Evolutionary conservation across 1,140 invertebrate species (phyloP), one percentile per base, ranked within the genome.

Genomic region (Augochlora pura): DNA sequence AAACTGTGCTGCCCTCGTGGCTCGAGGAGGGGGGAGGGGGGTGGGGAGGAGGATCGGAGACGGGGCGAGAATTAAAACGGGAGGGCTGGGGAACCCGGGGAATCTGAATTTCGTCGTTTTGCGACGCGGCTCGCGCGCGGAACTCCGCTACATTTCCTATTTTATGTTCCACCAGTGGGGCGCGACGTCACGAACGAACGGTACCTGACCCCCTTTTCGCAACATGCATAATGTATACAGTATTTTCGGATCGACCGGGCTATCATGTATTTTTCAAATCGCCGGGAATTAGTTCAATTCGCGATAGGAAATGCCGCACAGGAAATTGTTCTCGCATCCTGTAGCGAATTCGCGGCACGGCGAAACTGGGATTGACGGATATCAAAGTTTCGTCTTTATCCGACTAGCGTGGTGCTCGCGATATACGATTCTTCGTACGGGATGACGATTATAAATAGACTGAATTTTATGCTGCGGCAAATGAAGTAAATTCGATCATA

Each of bases 41-140:
- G 1, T 16, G 5, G 46, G 14, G 49, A 18, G 2, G 16, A 14
- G 6, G 14, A 4, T 4, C 49, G 38, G 18, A 57, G 25, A 27
- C 38, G 39, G 57, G 46, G 0, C 4, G 57, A 38, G 32, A 71
- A 77, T 77, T 63, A 77, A 67, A 63, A 71, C 62, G 46, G 12
- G 38, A 21, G 14, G 10, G 32, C 32, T 4, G 32, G 32, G 32
- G 32, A 32, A 14, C n/a, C 9, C 38, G 18, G 7, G 6, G n/a
- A 62, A 71, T 49, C 10, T 25, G 10, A 77, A 49, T 62, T 49
- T n/a, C 39, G n/a, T 21, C 21, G 16, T 70, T 39, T 59, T 76
- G 59, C 32, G 25, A 12, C 64, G 16, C 8, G 25, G 60, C 27
- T 62, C 3, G 10, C 18, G 10, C 18, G 46, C 6, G 38, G 16